Evolutionary conservation across 2,113 vertebrate species (phyloP), one percentile per base, ranked within the genome.

Genomic region (Lampris incognitus): DNA sequence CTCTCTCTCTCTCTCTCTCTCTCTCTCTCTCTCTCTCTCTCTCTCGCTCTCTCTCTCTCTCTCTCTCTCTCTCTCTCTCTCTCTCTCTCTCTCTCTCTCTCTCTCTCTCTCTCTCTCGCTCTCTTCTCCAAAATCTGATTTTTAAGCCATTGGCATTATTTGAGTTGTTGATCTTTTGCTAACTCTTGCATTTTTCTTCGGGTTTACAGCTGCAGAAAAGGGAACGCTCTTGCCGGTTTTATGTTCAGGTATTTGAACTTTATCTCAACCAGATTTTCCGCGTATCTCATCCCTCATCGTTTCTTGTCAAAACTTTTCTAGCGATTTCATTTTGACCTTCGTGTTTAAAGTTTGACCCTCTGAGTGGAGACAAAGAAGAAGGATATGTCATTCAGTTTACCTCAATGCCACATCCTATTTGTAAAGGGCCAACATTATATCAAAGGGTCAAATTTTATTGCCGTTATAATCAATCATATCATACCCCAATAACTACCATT

Each of bases 131-230:
- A 61, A 49, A 11, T 61, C 7, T 74, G 7, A 58, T 9, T 44
- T 75, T 81, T 6, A 51, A 70, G 36, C 48, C 11, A 44, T 92
- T 41, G 81, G 38, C 65, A 11, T 7, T 65, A 36, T 65, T 64
- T 82, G 59, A 77, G 52, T 62, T 65, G 65, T 50, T 81, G 50
- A 76, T 55, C 13, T 64, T 72, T 71, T 61, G 6, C 86, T 92
- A 90, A 89, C 89, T 80, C 51, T 81, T 74, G 6, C 46, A 61
- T 59, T 87, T 93, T 93, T 93, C 93, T 89, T 88, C 69, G 94
- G 93, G 93, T 92, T 94, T 96, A 67, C 97, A 99, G 98, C 96
- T 99, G 94, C 97, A 99, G 96, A 99, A 99, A 96, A 94, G 98
- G 93, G 98, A 99, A 86, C 97, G 97, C 82, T 99, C 97, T 83